Evolutionary conservation across 2,888 invertebrate species (phyloP), one percentile per base, ranked within the genome.

Genomic region (Trimorus sp.): DNA sequence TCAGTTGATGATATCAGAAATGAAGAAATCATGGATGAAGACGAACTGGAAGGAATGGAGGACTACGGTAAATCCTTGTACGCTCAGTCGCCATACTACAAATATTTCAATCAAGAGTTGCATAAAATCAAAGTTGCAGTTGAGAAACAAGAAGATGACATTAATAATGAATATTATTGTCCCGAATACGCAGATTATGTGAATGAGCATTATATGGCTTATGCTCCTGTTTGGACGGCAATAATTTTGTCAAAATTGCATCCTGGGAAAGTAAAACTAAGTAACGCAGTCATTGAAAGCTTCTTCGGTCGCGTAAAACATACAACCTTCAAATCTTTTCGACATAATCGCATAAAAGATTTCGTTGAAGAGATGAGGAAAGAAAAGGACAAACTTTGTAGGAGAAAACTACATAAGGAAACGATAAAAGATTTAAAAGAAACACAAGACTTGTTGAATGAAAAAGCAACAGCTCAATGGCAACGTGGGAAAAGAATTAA

Each of bases 281-380:
- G 71, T 15, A 71, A 60, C 15, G 71, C 71, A 9, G 26, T 45
- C 7, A 59, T 70, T 15, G 58, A 70, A 40, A 51, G 59, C 1
- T 59, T 40, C n/a, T 70, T 70, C 37, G 59, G 59, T n/a, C 37
- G 9, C 6, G 38, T 70, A 4, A 70, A 70, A 38, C 59, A 70
- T 14, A 14, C 49, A 11, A n/a, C 7, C 0, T 16, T 59, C 7
- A 49, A 70, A 8, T 51, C 48, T 7, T 49, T 49, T n/a, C 49
- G 59, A 59, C 11, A 70, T 1, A 59, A 59, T 36, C 26, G 58
- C 9, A 14, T 15, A 7, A 51, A 56, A 42, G 56, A 71, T 62
- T 71, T 71, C 14, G 53, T 62, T 11, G 56, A 60, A 53, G 6
- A n/a, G 8, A 53, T 60, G 71, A 59, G 59, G 15, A 69, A 58